Conservation (phyloP, 2,888 invertebrate species). For the Antheraea yamamai region DNA sequence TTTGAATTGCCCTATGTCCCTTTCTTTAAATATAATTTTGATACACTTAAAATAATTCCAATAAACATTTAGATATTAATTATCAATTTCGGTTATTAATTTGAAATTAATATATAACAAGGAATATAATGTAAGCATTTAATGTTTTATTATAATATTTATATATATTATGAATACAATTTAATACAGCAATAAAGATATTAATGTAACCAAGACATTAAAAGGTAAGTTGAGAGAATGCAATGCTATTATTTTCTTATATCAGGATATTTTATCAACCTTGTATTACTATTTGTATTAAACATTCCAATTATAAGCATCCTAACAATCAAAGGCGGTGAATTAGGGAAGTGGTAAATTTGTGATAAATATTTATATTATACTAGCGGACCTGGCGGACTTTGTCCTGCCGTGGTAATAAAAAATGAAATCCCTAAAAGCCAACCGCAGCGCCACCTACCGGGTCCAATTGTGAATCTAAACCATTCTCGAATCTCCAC, state of each 20-base stretch:
- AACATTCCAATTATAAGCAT: background rate
- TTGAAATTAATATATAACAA: background rate
- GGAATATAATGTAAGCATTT: background rate
- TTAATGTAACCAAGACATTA: background rate
- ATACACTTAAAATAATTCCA: background rate
- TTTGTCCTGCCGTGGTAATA: too few relatives aligned
- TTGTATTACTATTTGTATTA: background rate
- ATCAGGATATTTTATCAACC: background rate
- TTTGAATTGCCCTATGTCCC: background rate
- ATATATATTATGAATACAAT: background rate
- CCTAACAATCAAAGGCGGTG: too few relatives aligned
- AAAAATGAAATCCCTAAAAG: too few relatives aligned
- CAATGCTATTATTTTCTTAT: background rate
- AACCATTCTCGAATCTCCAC: too few relatives aligned
- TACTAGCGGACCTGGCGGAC: too few relatives aligned
- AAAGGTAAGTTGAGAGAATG: background rate
- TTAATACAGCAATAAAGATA: background rate
- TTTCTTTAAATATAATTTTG: background rate
- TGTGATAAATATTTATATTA: too few relatives aligned
- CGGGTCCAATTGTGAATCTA: too few relatives aligned
- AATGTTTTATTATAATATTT: background rate
- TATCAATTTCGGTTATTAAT: background rate
- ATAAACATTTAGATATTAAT: background rate
- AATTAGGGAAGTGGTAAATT: too few relatives aligned
- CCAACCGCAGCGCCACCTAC: too few relatives aligned